Percentiles rank a stretch among this genome's conserved stretches.
phyloP scores from a whole-genome alignment of 1,140 invertebrate species.

The Achatina immaculata region DNA sequence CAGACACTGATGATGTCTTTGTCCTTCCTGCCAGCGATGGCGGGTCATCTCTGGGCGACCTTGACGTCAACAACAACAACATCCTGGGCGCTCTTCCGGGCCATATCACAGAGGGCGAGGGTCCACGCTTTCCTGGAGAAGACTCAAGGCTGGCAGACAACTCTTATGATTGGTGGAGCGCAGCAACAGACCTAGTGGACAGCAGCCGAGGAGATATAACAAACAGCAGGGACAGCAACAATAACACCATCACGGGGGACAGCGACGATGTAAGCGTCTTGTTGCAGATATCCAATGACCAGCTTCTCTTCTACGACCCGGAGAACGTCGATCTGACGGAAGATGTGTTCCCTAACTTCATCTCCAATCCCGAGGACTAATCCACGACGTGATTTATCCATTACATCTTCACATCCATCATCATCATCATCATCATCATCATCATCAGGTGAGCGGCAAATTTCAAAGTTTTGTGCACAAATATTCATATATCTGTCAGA shows the following conservation, averaged over 20 bases:
- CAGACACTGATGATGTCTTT: conserved; percentile 27
- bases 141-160: not conserved
- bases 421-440: too few species aligned
- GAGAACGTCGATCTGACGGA: not conserved
- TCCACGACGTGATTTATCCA: too few species aligned
- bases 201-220: not conserved
- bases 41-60: not conserved
- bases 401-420: too few species aligned
- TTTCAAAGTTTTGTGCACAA: too few species aligned
- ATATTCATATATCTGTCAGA: too few species aligned
- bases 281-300: not conserved
- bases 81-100: not conserved
- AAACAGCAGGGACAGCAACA: not conserved
- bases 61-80: conserved; percentile 30
- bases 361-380: too few species aligned
- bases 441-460: too few species aligned
- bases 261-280: not conserved
- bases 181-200: not conserved
- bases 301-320: not conserved
- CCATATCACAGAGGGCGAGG: not conserved
- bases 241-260: not conserved
- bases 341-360: not conserved
- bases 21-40: not conserved
- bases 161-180: not conserved
- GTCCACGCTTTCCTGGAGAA: not conserved